A percentile compares a stretch with the other conserved stretches of the same genome.
phyloP scores from a whole-genome alignment of 1,140 invertebrate genomes.

The Drosophila kohkoa region DNA sequence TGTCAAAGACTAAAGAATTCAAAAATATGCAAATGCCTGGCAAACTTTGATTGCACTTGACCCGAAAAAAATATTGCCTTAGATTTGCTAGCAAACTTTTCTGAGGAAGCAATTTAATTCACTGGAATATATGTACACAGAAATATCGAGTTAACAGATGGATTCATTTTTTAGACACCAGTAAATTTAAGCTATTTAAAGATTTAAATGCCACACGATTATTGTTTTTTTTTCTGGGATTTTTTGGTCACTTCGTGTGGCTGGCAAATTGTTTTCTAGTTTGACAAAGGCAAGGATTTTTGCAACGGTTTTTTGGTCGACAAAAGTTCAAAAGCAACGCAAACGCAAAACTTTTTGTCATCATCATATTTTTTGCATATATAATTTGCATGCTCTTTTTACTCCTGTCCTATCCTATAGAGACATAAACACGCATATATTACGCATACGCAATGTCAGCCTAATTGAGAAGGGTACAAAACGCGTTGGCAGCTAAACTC shows the following conservation, averaged over 20 bases:
- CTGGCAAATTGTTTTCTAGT: slow-evolving; percentile 33
- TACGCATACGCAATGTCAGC: slow-evolving; percentile 77
- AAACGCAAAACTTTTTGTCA: slow-evolving; percentile 63
- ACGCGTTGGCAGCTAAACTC: slow-evolving; percentile 66
- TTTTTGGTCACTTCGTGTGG: slow-evolving; percentile 5
- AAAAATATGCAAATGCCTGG: slow-evolving; percentile 18
- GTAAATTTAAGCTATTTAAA: slow-evolving; percentile 4
- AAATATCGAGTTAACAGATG: not conserved
- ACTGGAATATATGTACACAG: not conserved
- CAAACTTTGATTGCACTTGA: slow-evolving; percentile 11
- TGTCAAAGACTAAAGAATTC: not conserved
- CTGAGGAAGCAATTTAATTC: not conserved
- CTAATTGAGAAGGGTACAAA: slow-evolving; percentile 79
- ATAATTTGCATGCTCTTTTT: slow-evolving; percentile 30
- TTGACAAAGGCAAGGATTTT: slow-evolving; percentile 43
- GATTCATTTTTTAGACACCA: not conserved
- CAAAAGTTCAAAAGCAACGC: slow-evolving; percentile 63
- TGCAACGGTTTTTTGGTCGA: slow-evolving; percentile 22
- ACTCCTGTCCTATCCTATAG: slow-evolving; percentile 38
- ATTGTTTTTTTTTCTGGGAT: not conserved
- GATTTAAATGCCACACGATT: slow-evolving; percentile 5
- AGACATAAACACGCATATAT: slow-evolving; percentile 48
- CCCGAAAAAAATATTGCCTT: not conserved
- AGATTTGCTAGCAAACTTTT: slow-evolving; percentile 2
- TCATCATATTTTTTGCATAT: slow-evolving; percentile 54